Evolutionary conservation across 2,797 vertebrate genomes (phyloP).

Genomic region (Atherinosoma microstoma): DNA sequence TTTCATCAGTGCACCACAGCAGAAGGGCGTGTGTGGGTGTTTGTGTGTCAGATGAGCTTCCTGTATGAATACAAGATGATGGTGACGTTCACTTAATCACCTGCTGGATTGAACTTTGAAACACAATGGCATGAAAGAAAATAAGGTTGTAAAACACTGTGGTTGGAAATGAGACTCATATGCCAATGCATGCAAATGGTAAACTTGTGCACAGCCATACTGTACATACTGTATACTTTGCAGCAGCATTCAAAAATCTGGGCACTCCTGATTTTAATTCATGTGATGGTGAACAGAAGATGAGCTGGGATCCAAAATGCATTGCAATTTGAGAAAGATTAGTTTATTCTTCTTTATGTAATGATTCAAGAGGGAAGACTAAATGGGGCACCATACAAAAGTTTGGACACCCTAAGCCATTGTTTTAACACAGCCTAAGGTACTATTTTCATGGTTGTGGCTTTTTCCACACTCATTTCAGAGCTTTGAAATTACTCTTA

Average conservation of each 20-base stretch:
- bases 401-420: too few relatives aligned
- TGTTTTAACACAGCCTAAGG: too few relatives aligned
- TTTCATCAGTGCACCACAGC: constrained; percentile 63
- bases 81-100: constrained; percentile 50
- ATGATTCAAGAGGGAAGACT: background rate
- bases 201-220: background rate
- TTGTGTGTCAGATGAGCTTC: constrained; percentile 55
- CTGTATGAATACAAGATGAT: constrained; percentile 52
- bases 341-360: background rate
- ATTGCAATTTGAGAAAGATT: background rate
- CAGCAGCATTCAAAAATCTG: background rate
- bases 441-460: too few relatives aligned
- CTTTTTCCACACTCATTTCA: too few relatives aligned
- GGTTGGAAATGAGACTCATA: constrained; percentile 1
- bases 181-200: background rate
- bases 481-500: too few relatives aligned
- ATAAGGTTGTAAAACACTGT: constrained; percentile 22
- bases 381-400: too few relatives aligned
- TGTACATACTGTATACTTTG: background rate
- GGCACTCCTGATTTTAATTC: background rate
- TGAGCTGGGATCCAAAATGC: background rate
- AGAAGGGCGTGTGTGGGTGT: constrained; percentile 39
- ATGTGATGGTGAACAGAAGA: background rate
- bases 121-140: constrained; percentile 18
- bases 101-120: constrained; percentile 49